Evolutionary conservation across 2,888 invertebrate species (phyloP).

Genomic region (Patella caerulea): DNA sequence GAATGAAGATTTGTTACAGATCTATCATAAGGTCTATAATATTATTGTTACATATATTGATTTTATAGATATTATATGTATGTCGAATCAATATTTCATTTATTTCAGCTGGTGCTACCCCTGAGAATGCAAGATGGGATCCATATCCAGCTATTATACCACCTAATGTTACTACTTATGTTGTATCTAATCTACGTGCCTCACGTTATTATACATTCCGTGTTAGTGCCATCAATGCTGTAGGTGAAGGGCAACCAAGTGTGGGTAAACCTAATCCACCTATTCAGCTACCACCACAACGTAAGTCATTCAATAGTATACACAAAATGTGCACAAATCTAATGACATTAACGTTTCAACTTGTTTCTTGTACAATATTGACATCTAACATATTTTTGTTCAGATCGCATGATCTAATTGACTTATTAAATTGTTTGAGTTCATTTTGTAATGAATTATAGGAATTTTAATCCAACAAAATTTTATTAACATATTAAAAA

Average conservation of each 20-base stretch:
- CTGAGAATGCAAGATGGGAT: slow-evolving; percentile 42
- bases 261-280: slow-evolving; percentile 86
- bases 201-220: slow-evolving; percentile 96
- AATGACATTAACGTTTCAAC: no score
- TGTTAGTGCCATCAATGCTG: slow-evolving; percentile 95
- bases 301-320: slow-evolving; percentile 75
- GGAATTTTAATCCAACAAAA: no score
- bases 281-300: slow-evolving; percentile 93
- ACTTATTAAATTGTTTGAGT: no score
- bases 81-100: no score
- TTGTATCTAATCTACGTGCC: slow-evolving; percentile 89
- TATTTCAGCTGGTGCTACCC: slow-evolving; percentile 28
- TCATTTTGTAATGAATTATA: no score
- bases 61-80: no score
- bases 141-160: slow-evolving; percentile 88
- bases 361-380: not conserved
- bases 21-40: no score
- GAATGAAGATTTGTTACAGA: no score
- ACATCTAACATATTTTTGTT: not conserved
- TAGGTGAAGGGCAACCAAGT: slow-evolving; percentile 94
- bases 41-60: no score
- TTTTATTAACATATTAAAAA: no score
- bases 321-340: no score
- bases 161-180: slow-evolving; percentile 87
- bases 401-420: no score